phyloP scores from a whole-genome alignment of 2,797 vertebrate species.

The Tapera naevia region DNA sequence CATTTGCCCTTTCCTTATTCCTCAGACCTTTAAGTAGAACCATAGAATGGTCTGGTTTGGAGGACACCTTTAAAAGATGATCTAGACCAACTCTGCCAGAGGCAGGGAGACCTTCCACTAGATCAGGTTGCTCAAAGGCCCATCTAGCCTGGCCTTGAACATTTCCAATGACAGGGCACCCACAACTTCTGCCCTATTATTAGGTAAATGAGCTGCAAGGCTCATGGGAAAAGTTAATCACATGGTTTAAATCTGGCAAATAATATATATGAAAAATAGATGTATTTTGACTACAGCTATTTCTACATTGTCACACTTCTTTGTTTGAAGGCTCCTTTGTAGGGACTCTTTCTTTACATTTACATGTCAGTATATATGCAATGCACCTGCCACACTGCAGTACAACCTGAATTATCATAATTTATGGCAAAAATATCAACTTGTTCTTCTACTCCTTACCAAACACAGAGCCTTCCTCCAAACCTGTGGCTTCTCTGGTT shows the following conservation, averaged over 20 bases:
- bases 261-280: not conserved
- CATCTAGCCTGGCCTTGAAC: not conserved
- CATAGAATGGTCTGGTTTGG: not conserved
- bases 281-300: not conserved
- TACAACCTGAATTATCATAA: not conserved
- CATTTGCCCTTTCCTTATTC: not conserved
- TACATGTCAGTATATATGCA: not conserved
- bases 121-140: not conserved
- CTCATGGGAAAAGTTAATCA: not conserved
- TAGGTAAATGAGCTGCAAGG: not conserved
- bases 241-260: not conserved
- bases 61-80: not conserved
- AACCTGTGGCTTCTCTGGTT: not conserved
- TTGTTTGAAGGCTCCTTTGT: not conserved
- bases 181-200: not conserved
- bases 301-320: not conserved
- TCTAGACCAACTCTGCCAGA: not conserved
- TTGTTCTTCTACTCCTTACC: conserved; percentile 45
- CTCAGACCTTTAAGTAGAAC: not conserved
- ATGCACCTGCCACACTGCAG: not conserved
- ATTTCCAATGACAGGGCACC: not conserved
- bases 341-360: not conserved
- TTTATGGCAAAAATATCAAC: not conserved
- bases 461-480: not conserved
- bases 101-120: not conserved